Evolutionary conservation across 1,140 invertebrate species (phyloP), one percentile per base, ranked within the genome.

Genomic region (Ips nitidus): DNA sequence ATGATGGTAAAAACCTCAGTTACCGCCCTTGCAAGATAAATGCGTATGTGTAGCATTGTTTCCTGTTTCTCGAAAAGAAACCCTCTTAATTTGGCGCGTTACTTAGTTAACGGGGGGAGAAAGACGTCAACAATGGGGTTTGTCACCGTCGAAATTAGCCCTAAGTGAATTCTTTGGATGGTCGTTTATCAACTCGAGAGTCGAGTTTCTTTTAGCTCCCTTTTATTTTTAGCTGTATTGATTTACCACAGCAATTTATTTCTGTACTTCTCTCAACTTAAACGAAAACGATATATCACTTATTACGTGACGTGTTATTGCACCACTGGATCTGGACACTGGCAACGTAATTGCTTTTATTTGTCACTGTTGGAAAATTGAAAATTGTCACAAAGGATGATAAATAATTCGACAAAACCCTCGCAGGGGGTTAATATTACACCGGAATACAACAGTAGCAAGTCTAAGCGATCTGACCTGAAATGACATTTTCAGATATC

Each of bases 41-140:
- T 80, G 77, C 79, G 79, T 77, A 78, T 78, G 77, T 78, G 79
- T 77, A 77, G 61, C 64, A 71, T 80, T 80, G 79, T 79, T 80
- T 80, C 79, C 79, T 76, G 79, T 75, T 72, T 73, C 66, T 61
- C 45, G 66, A 69, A 80, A 79, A 80, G 78, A 79, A 79, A 76
- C 76, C 76, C 77, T 76, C 77, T 77, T 79, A 79, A 79, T 80
- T 79, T 74, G 66, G 73, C 73, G 71, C 73, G 76, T 78, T 80
- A 79, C 77, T 80, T 80, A 78, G 77, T 77, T 80, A 80, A 79
- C 78, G 77, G 70, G 68, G 68, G 50, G 69, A 71, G 70, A 75
- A 73, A 75, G 73, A 70, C 65, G 66, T 68, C 66, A 47, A 76
- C 75, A 76, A 76, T 76, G 70, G 75, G 74, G 73, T 75, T 76